A percentile compares a stretch with the other conserved stretches of the same genome.
These are phyloP conservation scores for Entelurus aequoreus DNA, from an alignment of 2,113 vertebrate genomes.

Conservation along the genomic window DNA sequence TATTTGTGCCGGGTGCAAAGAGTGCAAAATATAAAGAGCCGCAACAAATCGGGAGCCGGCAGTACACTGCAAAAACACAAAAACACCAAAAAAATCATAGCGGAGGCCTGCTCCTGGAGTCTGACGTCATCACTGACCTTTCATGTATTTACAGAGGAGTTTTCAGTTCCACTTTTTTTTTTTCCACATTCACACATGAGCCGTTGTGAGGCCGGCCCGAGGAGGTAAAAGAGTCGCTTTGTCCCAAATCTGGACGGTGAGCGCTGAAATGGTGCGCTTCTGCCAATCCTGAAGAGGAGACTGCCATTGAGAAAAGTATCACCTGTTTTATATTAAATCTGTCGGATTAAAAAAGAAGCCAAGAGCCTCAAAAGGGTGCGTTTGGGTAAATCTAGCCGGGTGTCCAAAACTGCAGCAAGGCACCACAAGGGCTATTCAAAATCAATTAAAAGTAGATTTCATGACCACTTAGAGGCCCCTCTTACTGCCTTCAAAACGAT, in stretches of 20 bases:
- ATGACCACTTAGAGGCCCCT: constrained; percentile 1
- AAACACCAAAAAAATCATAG: constrained; percentile 20
- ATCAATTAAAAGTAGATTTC: constrained; percentile 4
- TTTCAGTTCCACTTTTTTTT: constrained; percentile 67
- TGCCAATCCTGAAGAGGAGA: constrained; percentile 59
- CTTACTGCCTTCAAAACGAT: background rate
- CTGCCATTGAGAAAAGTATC: constrained; percentile 47
- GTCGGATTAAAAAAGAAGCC: constrained; percentile 63
- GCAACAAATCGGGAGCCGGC: constrained; percentile 40
- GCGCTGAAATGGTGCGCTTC: constrained; percentile 42
- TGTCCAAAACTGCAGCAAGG: constrained; percentile 1
- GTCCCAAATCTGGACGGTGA: constrained; percentile 54
- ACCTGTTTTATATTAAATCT: constrained; percentile 67
- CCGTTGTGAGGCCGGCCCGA: constrained; percentile 48
- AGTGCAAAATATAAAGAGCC: constrained; percentile 53
- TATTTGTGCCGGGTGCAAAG: constrained; percentile 48
- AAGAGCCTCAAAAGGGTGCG: constrained; percentile 39
- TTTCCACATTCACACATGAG: constrained; percentile 65
- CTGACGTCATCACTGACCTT: constrained; percentile 69
- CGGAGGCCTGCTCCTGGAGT: constrained; percentile 35
- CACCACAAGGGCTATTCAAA: background rate
- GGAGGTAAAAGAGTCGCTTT: constrained; percentile 70
- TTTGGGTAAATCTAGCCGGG: constrained; percentile 5
- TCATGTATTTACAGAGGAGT: constrained; percentile 67
- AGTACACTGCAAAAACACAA: constrained; percentile 39